These are phyloP conservation scores for Zaprionus nigranus DNA, from an alignment of 1,140 invertebrate species.

Conservation along the genomic window DNA sequence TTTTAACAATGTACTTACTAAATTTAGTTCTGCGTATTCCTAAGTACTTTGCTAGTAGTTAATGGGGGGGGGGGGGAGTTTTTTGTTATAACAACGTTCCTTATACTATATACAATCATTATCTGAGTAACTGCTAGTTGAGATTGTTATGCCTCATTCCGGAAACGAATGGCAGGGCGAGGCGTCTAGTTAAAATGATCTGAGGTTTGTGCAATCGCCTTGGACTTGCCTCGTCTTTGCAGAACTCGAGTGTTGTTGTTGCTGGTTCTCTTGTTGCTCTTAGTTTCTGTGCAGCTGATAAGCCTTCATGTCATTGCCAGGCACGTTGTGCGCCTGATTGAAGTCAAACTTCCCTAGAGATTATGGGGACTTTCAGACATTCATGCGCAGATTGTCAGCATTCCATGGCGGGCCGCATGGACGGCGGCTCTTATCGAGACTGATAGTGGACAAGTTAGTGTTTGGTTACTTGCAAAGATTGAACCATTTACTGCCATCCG, in stretches of 20 bases:
- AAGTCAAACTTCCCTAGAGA: conserved; percentile 38
- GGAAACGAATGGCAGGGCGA: conserved; percentile 11
- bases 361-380: conserved; percentile 23
- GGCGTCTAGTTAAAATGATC: conserved; percentile 57
- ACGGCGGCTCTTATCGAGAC: conserved; percentile 19
- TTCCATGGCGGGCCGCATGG: background rate
- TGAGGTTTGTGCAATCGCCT: conserved; percentile 62
- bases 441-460: conserved; percentile 17
- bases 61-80: too few species aligned
- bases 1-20: background rate
- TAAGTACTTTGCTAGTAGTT: background rate
- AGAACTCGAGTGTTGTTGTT: conserved; percentile 2
- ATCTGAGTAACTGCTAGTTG: background rate
- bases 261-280: conserved; percentile 20
- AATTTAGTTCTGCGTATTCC: background rate
- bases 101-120: background rate
- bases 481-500: conserved; percentile 15
- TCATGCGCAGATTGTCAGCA: conserved; percentile 16
- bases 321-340: conserved; percentile 35
- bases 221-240: conserved; percentile 8
- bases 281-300: conserved; percentile 47
- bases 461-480: conserved; percentile 15
- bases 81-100: background rate
- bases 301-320: conserved; percentile 36
- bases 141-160: conserved; percentile 21